Base-by-base conservation (phyloP, 2,797 vertebrate genomes). In the Gymnocypris eckloni region DNA sequence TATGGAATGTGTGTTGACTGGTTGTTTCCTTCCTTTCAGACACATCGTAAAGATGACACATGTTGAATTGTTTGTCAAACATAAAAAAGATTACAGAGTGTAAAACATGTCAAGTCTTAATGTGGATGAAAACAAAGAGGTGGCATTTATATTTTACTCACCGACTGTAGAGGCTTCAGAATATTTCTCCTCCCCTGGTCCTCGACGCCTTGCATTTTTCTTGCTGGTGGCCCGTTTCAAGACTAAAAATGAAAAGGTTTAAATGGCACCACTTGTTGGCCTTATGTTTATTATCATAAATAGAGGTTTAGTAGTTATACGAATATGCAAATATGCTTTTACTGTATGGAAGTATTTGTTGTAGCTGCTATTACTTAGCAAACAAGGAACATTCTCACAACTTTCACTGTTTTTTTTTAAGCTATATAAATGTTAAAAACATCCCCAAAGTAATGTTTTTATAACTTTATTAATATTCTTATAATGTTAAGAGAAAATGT, bases 191-290 rank as follows among this genome's bases (percentile, higher is more conserved):
- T 99, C 98, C 37, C 81, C 81, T 61, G 81, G 81, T 28, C 97
- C 97, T 81, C 98, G 94, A 16, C 97, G 97, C 88, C 97, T 96
- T 0, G 94, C 95, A 0, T 94, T 99, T 92, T 98, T 97, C 94
- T 99, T 99, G 93, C 98, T 99, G 50, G 97, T 97, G 56, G 97
- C 98, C 93, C 98, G 92, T 91, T 99, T 97, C 80, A 99, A 94
- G 92, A 99, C 95, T 96, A 43, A 79, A 37, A 91, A 43, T 11
- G 1, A 61, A 45, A 69, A 50, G n/a, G 18, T 8, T 80, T 52
- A 69, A 81, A 69, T 16, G 3, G 1, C 18, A 81, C 6, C n/a
- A 20, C 5, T 45, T 45, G 22, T 28, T 54, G 16, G 10, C 25
- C 4, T 56, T 15, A 25, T 59, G 20, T 59, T n/a, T 56, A 12